Percentiles rank a stretch among this genome's conserved stretches.
These are phyloP conservation scores for Vidua macroura DNA, from an alignment of 2,113 vertebrate species.

Conservation along the genomic window DNA sequence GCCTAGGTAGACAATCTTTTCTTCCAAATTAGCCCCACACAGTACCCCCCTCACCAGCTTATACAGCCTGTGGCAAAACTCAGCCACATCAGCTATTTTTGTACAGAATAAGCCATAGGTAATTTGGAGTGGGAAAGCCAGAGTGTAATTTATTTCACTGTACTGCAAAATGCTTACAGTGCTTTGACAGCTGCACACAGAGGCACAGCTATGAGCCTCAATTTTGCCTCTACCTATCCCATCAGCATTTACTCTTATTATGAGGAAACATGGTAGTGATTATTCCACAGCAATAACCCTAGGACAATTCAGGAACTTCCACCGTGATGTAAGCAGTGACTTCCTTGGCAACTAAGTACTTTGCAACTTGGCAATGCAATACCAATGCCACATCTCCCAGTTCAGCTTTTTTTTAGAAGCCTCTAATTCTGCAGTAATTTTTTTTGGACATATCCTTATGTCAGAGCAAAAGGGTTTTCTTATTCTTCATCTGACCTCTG, in stretches of 20 bases:
- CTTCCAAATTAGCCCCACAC: neutral
- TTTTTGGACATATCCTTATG: neutral
- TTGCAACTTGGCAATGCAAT: neutral
- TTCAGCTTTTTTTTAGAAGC: neutral
- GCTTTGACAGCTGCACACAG: constrained; percentile 22
- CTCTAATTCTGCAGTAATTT: neutral
- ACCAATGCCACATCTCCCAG: neutral
- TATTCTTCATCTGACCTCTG: neutral
- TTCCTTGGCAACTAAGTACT: neutral
- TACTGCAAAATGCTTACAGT: neutral
- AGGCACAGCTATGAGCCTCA: neutral
- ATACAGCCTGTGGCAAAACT: neutral
- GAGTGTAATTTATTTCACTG: neutral
- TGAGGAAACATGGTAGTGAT: constrained; percentile 9
- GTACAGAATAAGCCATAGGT: neutral
- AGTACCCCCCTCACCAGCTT: neutral
- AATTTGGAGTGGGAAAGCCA: neutral
- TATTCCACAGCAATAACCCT: neutral
- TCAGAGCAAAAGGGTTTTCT: neutral
- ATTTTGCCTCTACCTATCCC: constrained; percentile 5
- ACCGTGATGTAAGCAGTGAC: neutral
- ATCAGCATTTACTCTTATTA: neutral
- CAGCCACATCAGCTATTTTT: constrained; percentile 24
- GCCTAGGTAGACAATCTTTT: neutral
- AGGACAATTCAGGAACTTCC: neutral